Percentiles rank a stretch among this genome's conserved stretches.
Evolutionary conservation across 2,113 vertebrate species (phyloP).

Genomic region (Tetraodon nigroviridis): DNA sequence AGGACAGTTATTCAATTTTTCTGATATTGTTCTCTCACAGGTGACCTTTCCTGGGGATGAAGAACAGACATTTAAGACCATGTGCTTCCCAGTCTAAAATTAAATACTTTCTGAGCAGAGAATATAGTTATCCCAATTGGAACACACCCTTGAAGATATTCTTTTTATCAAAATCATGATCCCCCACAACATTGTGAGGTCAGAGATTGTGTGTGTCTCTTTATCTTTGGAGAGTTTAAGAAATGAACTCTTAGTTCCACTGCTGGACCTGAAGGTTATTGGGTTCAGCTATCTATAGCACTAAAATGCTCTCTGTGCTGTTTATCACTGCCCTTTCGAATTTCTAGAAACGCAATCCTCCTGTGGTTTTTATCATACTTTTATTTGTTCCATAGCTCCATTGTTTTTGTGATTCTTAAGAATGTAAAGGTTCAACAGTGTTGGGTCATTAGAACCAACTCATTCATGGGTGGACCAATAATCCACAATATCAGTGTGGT

Average conservation of each 20-base stretch:
- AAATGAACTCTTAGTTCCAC: conserved; percentile 42
- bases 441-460: no score
- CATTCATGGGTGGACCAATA: no score
- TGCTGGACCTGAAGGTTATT: conserved; percentile 55
- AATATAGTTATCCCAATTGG: no score
- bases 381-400: conserved; percentile 69
- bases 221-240: conserved; percentile 43
- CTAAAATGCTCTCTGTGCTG: conserved; percentile 51
- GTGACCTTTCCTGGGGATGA: neutral
- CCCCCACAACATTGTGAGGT: conserved; percentile 33
- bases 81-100: no score
- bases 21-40: neutral
- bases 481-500: no score
- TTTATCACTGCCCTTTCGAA: conserved; percentile 70
- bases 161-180: no score
- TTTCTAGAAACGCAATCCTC: conserved; percentile 69
- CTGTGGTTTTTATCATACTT: conserved; percentile 70
- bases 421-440: no score
- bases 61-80: no score
- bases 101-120: no score
- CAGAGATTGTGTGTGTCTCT: conserved; percentile 62
- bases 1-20: conserved; percentile 40
- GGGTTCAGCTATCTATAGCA: conserved; percentile 57
- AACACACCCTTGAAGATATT: no score
- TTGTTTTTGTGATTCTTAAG: conserved; percentile 24